phyloP scores from a whole-genome alignment of 2,113 vertebrate genomes.

The Vulpes ferrilata region DNA sequence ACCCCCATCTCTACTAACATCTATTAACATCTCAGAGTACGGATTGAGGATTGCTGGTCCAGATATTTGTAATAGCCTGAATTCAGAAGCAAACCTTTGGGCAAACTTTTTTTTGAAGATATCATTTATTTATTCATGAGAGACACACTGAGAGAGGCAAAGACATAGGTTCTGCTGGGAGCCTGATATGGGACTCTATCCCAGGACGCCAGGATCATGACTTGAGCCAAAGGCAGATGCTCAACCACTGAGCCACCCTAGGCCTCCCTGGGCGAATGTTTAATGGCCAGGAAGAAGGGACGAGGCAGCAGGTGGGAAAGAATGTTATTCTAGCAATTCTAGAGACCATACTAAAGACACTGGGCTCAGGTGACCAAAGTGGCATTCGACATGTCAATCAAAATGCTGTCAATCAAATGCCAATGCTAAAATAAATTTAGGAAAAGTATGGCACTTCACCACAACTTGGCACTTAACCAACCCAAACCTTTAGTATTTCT shows the following conservation, averaged over 20 bases:
- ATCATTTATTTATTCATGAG: too few species aligned
- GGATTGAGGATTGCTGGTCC: background rate
- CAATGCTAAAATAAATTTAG: background rate
- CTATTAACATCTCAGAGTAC: background rate
- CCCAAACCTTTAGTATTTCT: background rate
- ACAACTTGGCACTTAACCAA: background rate
- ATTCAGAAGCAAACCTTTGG: background rate
- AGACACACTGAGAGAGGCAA: too few species aligned
- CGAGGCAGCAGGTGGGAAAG: background rate
- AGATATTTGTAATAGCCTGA: background rate
- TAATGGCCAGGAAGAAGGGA: background rate
- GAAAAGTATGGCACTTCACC: background rate
- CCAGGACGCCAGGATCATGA: too few species aligned
- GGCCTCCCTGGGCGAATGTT: background rate
- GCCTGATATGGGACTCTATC: too few species aligned
- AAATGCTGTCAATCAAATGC: background rate
- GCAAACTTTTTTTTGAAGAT: background rate
- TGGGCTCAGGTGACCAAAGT: background rate
- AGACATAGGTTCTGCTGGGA: too few species aligned
- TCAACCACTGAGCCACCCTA: too few species aligned
- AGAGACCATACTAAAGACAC: background rate
- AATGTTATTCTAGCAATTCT: background rate
- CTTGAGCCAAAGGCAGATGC: too few species aligned
- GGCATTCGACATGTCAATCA: background rate
- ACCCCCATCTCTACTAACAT: background rate